Conservation (phyloP, 2,888 invertebrate genomes). For the Cremastobaeus sp. region DNA sequence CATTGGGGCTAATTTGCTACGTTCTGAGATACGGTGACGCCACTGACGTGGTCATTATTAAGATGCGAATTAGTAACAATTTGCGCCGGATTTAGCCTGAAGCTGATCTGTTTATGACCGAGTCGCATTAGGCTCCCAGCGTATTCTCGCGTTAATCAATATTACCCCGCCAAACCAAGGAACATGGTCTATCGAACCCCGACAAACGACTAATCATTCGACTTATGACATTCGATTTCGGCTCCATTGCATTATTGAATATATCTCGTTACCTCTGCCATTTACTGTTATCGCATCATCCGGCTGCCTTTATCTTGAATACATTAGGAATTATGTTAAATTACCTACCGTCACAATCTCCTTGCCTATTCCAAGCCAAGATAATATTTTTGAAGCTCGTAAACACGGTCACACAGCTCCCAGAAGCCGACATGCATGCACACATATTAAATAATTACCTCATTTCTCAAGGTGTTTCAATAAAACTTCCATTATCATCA, state of each 20-base stretch:
- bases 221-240: slow-evolving; percentile 53
- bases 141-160: slow-evolving; percentile 75
- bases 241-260: slow-evolving; percentile 53
- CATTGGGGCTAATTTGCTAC: slow-evolving; percentile 78
- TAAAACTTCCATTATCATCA: slow-evolving; percentile 21
- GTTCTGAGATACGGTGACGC: slow-evolving; percentile 79
- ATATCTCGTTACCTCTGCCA: slow-evolving; percentile 47
- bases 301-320: slow-evolving; percentile 31
- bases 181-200: slow-evolving; percentile 59
- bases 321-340: slow-evolving; percentile 44
- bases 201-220: slow-evolving; percentile 59
- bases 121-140: slow-evolving; percentile 75
- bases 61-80: slow-evolving; percentile 79
- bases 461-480: slow-evolving; percentile 1
- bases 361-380: background rate
- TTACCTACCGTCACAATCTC: slow-evolving; percentile 23
- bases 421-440: no score
- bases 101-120: slow-evolving; percentile 78
- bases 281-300: slow-evolving; percentile 41
- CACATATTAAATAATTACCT: no score
- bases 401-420: no score
- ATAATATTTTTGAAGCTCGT: no score
- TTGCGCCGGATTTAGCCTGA: slow-evolving; percentile 77
- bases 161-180: slow-evolving; percentile 68
- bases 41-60: slow-evolving; percentile 78